A percentile compares a stretch with the other conserved stretches of the same genome.
These are phyloP conservation scores for Microdon myrmicae DNA, from an alignment of 2,888 invertebrate species.

Conservation along the genomic window DNA sequence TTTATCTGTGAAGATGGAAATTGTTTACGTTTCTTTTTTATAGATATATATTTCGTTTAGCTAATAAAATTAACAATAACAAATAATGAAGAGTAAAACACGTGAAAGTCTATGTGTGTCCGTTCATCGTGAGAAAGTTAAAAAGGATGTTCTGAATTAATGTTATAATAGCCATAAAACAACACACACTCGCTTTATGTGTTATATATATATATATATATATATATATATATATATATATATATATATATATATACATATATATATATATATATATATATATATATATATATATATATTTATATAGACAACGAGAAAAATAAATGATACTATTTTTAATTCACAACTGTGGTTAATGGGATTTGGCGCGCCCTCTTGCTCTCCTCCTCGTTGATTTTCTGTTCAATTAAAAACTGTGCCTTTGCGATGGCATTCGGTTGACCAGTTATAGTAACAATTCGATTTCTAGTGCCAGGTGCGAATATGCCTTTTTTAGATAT, in stretches of 20 bases:
- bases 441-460: constrained; percentile 96
- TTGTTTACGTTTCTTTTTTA: constrained; percentile 18
- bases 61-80: constrained; percentile 40
- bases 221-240: too few species aligned
- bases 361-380: constrained; percentile 92
- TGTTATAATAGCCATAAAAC: constrained; percentile 28
- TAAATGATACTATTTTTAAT: constrained; percentile 55
- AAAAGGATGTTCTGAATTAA: constrained; percentile 25
- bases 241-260: constrained; percentile 11
- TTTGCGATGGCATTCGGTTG: constrained; percentile 86
- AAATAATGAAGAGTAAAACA: constrained; percentile 36
- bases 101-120: constrained; percentile 40
- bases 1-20: constrained; percentile 22
- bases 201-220: neutral
- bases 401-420: constrained; percentile 95
- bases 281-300: too few species aligned
- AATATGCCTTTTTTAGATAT: constrained; percentile 98
- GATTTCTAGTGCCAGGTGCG: constrained; percentile 96
- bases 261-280: neutral
- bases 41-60: constrained; percentile 14
- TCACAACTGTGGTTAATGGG: constrained; percentile 72
- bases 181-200: constrained; percentile 44
- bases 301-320: neutral
- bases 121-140: constrained; percentile 11
- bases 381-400: constrained; percentile 96